phyloP scores from a whole-genome alignment of 1,140 invertebrate species.

The Solenopsis fugax region DNA sequence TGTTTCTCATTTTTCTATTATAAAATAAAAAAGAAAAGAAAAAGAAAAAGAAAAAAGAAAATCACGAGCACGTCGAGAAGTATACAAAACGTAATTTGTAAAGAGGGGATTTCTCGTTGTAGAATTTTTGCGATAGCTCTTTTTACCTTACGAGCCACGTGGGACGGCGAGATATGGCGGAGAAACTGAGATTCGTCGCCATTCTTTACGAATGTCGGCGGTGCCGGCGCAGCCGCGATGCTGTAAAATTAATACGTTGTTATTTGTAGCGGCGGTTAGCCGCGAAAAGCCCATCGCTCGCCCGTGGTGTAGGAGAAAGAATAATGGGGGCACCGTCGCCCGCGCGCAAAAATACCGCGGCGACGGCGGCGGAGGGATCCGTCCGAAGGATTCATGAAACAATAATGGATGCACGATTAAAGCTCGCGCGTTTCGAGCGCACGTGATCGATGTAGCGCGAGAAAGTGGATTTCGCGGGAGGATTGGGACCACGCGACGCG shows the following conservation, averaged over 20 bases:
- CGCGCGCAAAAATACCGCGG: background rate
- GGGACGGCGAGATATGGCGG: conserved; percentile 30
- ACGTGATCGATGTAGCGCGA: background rate
- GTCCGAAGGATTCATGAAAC: background rate
- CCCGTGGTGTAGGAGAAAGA: background rate
- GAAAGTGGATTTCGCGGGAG: conserved; percentile 5
- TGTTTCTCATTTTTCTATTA: background rate
- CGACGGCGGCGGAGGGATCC: background rate
- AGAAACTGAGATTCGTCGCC: conserved; percentile 55
- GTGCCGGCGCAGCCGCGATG: background rate
- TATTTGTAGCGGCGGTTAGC: conserved; percentile 51
- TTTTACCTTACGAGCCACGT: conserved; percentile 13
- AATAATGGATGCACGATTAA: conserved; percentile 39
- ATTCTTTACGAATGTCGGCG: conserved; percentile 33
- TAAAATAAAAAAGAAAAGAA: too few relatives aligned
- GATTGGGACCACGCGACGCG: background rate
- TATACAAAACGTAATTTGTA: conserved; percentile 27
- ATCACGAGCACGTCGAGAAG: background rate
- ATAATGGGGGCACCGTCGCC: conserved; percentile 16
- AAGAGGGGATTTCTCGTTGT: conserved; percentile 6
- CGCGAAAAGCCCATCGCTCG: conserved; percentile 26
- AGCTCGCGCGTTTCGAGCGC: background rate
- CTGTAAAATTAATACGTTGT: conserved; percentile 54
- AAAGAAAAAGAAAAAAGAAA: background rate
- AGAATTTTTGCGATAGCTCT: conserved; percentile 28